Conservation (phyloP, 1,140 invertebrate species). For the Diplogasteroides magnus region DNA sequence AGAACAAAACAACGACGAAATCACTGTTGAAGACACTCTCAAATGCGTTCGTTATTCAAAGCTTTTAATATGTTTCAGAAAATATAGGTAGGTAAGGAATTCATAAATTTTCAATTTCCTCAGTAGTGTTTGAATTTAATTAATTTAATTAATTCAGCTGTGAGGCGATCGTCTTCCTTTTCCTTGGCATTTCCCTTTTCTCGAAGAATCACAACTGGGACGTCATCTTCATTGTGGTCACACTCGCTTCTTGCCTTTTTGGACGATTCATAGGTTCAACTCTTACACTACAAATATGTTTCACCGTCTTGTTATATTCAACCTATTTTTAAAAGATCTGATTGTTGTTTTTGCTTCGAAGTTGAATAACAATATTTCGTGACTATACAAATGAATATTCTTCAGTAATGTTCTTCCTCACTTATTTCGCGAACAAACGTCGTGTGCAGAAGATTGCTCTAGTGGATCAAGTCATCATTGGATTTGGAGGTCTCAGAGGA, state of each 20-base stretch:
- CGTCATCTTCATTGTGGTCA: conserved; percentile 83
- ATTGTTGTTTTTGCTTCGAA: too few relatives aligned
- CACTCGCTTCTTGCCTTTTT: conserved; percentile 86
- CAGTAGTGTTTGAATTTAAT: too few relatives aligned
- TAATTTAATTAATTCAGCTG: conserved; percentile 65
- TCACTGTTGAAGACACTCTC: conserved; percentile 70
- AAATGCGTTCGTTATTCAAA: conserved; percentile 38
- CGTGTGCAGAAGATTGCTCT: conserved; percentile 42
- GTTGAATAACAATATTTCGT: too few relatives aligned
- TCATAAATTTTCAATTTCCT: too few relatives aligned
- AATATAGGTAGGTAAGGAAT: too few relatives aligned
- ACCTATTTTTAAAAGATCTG: too few relatives aligned
- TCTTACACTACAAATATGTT: too few relatives aligned
- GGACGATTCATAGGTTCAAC: conserved; percentile 79
- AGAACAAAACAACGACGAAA: conserved; percentile 93
- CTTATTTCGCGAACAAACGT: conserved; percentile 38
- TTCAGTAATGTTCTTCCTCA: too few relatives aligned
- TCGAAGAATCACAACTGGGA: conserved; percentile 90
- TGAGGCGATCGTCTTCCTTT: conserved; percentile 99
- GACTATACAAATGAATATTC: too few relatives aligned
- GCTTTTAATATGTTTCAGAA: too few relatives aligned
- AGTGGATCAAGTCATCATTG: conserved; percentile 50
- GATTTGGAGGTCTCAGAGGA: conserved; percentile 46
- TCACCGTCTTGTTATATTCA: too few relatives aligned
- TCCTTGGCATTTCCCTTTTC: conserved; percentile 90